phyloP scores from a whole-genome alignment of 2,888 invertebrate species.

The Campaea margaritaria region DNA sequence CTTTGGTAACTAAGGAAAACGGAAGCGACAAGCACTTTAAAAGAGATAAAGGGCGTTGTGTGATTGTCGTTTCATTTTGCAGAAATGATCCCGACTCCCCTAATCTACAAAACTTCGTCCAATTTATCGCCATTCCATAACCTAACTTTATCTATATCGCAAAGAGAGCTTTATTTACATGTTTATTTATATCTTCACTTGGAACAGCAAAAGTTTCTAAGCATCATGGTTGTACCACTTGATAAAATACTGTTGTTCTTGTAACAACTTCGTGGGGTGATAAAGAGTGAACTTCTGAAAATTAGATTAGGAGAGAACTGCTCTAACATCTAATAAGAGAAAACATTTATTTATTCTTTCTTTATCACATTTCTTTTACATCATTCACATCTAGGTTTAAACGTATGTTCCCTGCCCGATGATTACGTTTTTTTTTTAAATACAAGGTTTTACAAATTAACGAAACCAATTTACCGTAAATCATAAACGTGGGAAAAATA shows the following conservation, averaged over 20 bases:
- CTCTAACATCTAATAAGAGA: too few species aligned
- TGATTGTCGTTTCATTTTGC: not conserved
- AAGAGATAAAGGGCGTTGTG: not conserved
- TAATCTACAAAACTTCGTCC: conserved; percentile 4
- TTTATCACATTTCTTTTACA: too few species aligned
- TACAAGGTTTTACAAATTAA: too few species aligned
- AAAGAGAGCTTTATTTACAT: conserved; percentile 21
- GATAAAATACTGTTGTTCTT: conserved; percentile 61
- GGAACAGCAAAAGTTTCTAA: conserved; percentile 54
- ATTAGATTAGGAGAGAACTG: conserved; percentile 1
- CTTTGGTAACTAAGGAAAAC: too few species aligned
- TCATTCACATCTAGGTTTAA: too few species aligned
- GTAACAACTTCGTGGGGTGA: conserved; percentile 53
- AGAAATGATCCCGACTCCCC: conserved; percentile 2
- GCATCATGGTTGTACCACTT: conserved; percentile 52
- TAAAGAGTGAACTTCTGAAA: conserved; percentile 46
- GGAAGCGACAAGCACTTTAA: too few species aligned
- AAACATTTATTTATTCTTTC: too few species aligned
- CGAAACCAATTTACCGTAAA: too few species aligned
- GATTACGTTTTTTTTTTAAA: too few species aligned
- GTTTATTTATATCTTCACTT: conserved; percentile 27
- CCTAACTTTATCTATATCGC: conserved; percentile 29
- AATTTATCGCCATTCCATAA: conserved; percentile 12
- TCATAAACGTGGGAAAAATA: too few species aligned
- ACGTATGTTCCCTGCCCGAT: too few species aligned